Conservation (phyloP, 2,113 vertebrate genomes). For the Channa maculata region DNA sequence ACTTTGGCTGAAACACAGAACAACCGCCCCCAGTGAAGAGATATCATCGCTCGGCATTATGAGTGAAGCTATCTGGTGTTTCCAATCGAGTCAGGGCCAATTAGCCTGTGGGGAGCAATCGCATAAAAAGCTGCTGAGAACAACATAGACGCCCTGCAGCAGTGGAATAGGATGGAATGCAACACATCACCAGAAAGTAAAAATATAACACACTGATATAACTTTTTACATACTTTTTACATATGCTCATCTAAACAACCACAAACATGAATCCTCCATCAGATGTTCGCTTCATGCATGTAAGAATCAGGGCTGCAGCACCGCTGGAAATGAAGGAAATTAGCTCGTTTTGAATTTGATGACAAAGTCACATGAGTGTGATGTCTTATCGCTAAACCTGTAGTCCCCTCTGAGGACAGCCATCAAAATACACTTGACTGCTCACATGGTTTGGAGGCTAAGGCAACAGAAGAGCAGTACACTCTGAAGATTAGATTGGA, state of each 20-base stretch:
- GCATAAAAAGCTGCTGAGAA: constrained; percentile 11
- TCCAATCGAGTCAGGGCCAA: constrained; percentile 57
- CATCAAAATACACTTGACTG: too few relatives aligned
- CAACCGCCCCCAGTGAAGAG: constrained; percentile 48
- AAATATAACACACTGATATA: too few relatives aligned
- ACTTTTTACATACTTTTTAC: neutral
- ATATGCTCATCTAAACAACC: neutral
- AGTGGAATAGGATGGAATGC: neutral
- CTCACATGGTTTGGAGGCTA: too few relatives aligned
- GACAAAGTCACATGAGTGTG: too few relatives aligned
- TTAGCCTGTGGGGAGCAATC: constrained; percentile 49
- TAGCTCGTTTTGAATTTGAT: too few relatives aligned
- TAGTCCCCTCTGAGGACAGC: too few relatives aligned
- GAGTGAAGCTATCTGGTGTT: constrained; percentile 49
- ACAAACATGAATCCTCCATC: too few relatives aligned
- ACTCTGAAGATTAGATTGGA: too few relatives aligned
- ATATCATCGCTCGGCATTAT: constrained; percentile 57
- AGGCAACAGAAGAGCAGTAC: too few relatives aligned
- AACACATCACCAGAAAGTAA: neutral
- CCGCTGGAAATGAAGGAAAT: too few relatives aligned
- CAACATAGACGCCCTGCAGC: constrained; percentile 16
- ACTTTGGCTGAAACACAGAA: constrained; percentile 33
- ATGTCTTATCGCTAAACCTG: too few relatives aligned
- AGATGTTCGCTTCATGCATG: neutral
- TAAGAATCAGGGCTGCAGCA: too few relatives aligned